phyloP scores from a whole-genome alignment of 35 echinoderm and acorn worm species.

The Heliocidaris erythrogramma region DNA sequence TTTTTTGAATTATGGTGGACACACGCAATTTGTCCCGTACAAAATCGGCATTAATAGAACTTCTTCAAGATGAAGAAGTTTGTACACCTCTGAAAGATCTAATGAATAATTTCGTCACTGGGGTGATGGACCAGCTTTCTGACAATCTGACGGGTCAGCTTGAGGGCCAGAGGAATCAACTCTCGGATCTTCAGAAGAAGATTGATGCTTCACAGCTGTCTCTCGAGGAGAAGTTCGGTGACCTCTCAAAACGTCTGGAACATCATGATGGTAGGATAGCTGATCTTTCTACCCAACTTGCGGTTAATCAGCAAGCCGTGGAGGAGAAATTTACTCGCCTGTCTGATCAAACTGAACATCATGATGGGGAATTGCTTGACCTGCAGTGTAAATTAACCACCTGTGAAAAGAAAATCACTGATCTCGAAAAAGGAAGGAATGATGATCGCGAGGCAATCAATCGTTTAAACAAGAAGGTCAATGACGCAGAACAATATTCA shows the following conservation, averaged over 20 bases:
- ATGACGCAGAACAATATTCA: conserved; percentile 5
- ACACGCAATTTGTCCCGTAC: background rate
- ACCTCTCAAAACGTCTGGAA: background rate
- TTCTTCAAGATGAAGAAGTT: conserved; percentile 14
- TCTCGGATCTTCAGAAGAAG: background rate
- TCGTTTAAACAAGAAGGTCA: background rate
- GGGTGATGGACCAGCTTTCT: background rate
- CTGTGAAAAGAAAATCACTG: background rate
- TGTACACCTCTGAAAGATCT: background rate
- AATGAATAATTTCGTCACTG: too few species aligned
- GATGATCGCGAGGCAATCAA: background rate
- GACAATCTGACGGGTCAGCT: too few species aligned
- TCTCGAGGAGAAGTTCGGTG: background rate
- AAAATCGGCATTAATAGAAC: background rate
- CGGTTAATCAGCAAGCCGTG: background rate
- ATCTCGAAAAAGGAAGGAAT: background rate
- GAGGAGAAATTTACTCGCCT: background rate
- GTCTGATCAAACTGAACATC: background rate
- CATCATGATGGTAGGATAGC: background rate
- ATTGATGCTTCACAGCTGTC: background rate
- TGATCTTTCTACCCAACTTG: background rate
- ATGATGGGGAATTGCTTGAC: conserved; percentile 19
- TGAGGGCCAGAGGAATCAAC: background rate
- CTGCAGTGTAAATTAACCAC: background rate
- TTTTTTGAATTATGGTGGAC: too few species aligned